These are phyloP conservation scores for Dynastes tityus DNA, from an alignment of 2,888 invertebrate genomes.

Conservation along the genomic window DNA sequence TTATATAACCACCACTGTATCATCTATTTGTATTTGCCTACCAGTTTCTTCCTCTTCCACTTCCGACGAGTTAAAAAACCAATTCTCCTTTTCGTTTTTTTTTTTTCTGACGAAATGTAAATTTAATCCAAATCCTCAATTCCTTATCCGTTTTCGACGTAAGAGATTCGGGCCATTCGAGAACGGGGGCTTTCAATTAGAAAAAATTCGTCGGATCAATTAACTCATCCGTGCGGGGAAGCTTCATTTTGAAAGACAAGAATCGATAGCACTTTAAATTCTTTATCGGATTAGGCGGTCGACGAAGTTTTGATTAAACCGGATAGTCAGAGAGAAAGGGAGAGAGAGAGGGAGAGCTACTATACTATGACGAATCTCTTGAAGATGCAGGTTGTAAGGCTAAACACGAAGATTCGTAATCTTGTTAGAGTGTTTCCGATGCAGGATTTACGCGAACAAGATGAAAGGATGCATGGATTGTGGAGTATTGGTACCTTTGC, in stretches of 20 bases:
- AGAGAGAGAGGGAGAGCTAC: background rate
- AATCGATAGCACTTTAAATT: conserved; percentile 44
- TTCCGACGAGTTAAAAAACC: no score
- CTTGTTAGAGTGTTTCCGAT: conserved; percentile 24
- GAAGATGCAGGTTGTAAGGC: conserved; percentile 13
- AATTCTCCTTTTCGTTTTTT: no score
- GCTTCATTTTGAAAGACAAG: conserved; percentile 36
- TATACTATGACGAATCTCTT: background rate
- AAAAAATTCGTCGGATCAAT: conserved; percentile 39
- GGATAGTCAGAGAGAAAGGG: conserved; percentile 7
- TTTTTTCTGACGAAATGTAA: background rate
- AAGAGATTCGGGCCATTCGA: background rate
- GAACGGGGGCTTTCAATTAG: conserved; percentile 35
- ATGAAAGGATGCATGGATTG: background rate
- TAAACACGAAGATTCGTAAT: conserved; percentile 31
- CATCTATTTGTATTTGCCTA: no score
- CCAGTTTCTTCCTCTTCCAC: no score
- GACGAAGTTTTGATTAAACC: conserved; percentile 41
- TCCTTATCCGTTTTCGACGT: background rate
- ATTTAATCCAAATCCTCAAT: background rate
- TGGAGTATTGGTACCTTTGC: no score
- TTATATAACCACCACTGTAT: no score
- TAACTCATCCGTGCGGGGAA: conserved; percentile 22
- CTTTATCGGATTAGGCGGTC: conserved; percentile 39
- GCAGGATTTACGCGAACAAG: background rate